These are phyloP conservation scores for Lacerta viridis DNA, from an alignment of 2,797 vertebrate species.

Conservation along the genomic window DNA sequence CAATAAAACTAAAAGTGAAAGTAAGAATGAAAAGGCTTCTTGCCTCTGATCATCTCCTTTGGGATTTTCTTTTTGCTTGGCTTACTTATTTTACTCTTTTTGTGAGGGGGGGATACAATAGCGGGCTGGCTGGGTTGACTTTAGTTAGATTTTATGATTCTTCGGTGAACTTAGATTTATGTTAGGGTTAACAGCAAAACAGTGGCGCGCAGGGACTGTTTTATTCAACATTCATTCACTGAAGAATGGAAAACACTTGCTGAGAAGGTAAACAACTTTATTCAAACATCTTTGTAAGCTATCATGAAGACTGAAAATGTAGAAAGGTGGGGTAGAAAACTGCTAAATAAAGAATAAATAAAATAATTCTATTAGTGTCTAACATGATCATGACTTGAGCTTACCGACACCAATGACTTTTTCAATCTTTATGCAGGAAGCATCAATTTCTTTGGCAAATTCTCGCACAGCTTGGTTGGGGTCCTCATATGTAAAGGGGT, in stretches of 20 bases:
- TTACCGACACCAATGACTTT: conserved; percentile 98
- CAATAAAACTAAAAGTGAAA: too few species aligned
- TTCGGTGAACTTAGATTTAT: too few species aligned
- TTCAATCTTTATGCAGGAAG: conserved; percentile 98
- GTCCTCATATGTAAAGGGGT: conserved; percentile 98
- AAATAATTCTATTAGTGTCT: conserved; percentile 44
- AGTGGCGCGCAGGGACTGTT: too few species aligned
- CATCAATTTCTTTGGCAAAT: conserved; percentile 99
- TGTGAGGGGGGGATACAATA: not conserved
- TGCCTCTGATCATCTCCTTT: too few species aligned
- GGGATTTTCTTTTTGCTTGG: not conserved
- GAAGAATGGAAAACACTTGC: not conserved
- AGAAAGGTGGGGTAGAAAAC: not conserved
- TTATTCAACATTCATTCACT: not conserved
- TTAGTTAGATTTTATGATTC: too few species aligned
- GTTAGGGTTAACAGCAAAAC: not conserved
- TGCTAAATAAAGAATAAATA: conserved; percentile 19
- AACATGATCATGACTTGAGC: conserved; percentile 68
- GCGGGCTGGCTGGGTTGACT: too few species aligned
- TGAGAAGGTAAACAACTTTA: not conserved
- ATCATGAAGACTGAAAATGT: not conserved
- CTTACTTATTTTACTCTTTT: not conserved
- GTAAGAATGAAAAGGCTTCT: too few species aligned
- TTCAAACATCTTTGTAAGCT: not conserved
- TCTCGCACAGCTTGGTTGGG: conserved; percentile 98